Percentiles rank a stretch among this genome's conserved stretches.
phyloP scores from a whole-genome alignment of 2,888 invertebrate genomes.

The Lepidonotus clava region DNA sequence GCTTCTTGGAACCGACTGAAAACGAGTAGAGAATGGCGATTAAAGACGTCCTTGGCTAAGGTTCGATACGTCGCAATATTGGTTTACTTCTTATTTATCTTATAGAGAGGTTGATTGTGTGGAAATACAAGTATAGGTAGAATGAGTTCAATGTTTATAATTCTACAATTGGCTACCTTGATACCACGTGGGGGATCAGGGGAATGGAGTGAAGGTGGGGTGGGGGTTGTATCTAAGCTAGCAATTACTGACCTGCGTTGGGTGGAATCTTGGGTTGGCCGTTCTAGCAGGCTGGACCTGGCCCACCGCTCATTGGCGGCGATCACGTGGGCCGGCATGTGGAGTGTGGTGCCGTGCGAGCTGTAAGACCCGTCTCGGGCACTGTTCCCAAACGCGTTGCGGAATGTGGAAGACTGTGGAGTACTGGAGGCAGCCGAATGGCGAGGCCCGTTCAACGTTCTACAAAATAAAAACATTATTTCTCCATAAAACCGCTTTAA shows the following conservation, averaged over 20 bases:
- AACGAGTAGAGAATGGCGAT: no score
- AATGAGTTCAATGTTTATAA: no score
- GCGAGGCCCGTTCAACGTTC: constrained; percentile 62
- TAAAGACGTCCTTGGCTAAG: no score
- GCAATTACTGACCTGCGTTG: not conserved
- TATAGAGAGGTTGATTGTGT: no score
- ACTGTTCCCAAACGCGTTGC: constrained; percentile 59
- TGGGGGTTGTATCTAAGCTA: not conserved
- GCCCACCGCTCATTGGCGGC: constrained; percentile 74
- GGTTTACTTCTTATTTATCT: no score
- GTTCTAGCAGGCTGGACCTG: constrained; percentile 74
- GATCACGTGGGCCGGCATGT: constrained; percentile 57
- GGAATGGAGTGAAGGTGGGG: no score
- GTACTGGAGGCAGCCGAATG: constrained; percentile 54
- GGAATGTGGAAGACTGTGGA: constrained; percentile 57
- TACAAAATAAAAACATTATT: not conserved
- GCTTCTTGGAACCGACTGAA: constrained; percentile 25
- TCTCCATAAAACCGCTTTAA: not conserved
- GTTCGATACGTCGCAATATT: no score
- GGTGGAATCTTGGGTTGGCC: constrained; percentile 58
- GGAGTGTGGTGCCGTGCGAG: constrained; percentile 53
- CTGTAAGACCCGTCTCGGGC: constrained; percentile 57
- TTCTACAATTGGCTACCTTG: no score
- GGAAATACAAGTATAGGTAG: no score
- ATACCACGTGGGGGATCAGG: no score